Conservation (phyloP, 1,140 invertebrate genomes). For the Hetaerina americana region DNA sequence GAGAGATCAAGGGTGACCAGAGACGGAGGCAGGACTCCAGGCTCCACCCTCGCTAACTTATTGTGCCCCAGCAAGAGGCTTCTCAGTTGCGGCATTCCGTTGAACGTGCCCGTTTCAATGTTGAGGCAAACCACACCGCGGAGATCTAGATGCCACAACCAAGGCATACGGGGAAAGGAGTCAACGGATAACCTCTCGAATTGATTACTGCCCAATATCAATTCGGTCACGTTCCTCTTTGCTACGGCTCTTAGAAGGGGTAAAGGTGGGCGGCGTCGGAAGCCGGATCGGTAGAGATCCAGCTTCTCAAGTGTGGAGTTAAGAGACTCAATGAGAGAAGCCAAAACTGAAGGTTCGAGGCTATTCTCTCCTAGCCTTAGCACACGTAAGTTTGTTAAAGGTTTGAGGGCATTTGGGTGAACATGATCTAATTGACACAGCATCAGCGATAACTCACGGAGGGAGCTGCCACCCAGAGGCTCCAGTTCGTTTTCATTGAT, state of each 20-base stretch:
- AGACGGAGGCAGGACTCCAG: conserved; percentile 29
- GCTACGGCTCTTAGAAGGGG: conserved; percentile 32
- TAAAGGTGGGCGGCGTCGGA: conserved; percentile 30
- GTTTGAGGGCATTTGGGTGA: conserved; percentile 30
- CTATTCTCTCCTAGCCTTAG: conserved; percentile 35
- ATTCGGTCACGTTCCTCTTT: conserved; percentile 30
- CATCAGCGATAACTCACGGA: conserved; percentile 28
- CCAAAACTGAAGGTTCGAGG: conserved; percentile 29
- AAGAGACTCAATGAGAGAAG: conserved; percentile 27
- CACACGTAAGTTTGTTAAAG: conserved; percentile 29
- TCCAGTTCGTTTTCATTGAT: conserved; percentile 27
- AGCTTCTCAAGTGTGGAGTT: conserved; percentile 27
- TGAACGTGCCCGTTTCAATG: conserved; percentile 26
- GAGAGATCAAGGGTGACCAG: conserved; percentile 34
- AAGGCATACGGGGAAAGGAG: conserved; percentile 35
- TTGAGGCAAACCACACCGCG: conserved; percentile 27
- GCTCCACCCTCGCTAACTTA: conserved; percentile 31
- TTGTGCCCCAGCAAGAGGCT: conserved; percentile 33
- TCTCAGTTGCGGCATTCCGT: conserved; percentile 32
- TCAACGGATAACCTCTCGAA: conserved; percentile 33
- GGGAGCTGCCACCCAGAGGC: conserved; percentile 23
- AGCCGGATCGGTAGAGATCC: conserved; percentile 35
- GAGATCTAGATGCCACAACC: conserved; percentile 33
- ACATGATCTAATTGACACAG: conserved; percentile 35
- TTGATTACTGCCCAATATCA: conserved; percentile 36